phyloP scores from a whole-genome alignment of 64 coral and sea anemone species.

The Platygyra sinensis region DNA sequence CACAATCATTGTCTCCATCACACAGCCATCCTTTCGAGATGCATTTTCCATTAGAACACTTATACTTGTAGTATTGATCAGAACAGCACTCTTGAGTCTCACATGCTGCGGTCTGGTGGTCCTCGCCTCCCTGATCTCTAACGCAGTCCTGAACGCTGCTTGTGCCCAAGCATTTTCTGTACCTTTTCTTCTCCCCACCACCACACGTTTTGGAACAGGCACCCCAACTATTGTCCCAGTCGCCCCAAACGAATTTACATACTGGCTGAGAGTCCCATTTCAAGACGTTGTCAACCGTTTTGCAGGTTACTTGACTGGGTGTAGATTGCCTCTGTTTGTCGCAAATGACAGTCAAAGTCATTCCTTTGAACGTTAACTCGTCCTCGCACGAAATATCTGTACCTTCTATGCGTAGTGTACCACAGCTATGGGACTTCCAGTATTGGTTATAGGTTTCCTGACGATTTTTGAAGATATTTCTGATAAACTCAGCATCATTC shows the following conservation, averaged over 20 bases:
- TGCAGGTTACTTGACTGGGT: background rate
- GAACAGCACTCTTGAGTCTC: constrained; percentile 17
- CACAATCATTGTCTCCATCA: constrained; percentile 23
- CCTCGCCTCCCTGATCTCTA: constrained; percentile 9
- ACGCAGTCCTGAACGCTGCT: background rate
- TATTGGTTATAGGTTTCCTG: constrained; percentile 10
- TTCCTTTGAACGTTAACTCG: constrained; percentile 4
- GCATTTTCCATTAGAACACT: constrained; percentile 9
- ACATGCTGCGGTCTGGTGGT: background rate
- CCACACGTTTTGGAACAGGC: constrained; percentile 12
- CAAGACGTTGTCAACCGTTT: constrained; percentile 1
- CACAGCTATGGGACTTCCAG: constrained; percentile 27
- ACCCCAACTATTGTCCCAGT: background rate
- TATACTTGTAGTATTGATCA: constrained; percentile 7
- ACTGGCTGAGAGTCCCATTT: constrained; percentile 34
- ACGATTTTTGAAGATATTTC: constrained; percentile 16
- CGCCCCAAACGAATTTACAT: constrained; percentile 12
- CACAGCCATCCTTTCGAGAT: background rate
- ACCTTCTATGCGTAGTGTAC: background rate
- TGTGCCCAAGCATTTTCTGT: background rate
- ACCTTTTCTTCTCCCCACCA: background rate
- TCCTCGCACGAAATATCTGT: background rate
- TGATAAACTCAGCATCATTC: constrained; percentile 7
- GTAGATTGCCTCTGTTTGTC: constrained; percentile 6
- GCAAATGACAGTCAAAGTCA: background rate